These are phyloP conservation scores for Gallinago stenura DNA, from an alignment of 2,797 vertebrate species.

Conservation along the genomic window DNA sequence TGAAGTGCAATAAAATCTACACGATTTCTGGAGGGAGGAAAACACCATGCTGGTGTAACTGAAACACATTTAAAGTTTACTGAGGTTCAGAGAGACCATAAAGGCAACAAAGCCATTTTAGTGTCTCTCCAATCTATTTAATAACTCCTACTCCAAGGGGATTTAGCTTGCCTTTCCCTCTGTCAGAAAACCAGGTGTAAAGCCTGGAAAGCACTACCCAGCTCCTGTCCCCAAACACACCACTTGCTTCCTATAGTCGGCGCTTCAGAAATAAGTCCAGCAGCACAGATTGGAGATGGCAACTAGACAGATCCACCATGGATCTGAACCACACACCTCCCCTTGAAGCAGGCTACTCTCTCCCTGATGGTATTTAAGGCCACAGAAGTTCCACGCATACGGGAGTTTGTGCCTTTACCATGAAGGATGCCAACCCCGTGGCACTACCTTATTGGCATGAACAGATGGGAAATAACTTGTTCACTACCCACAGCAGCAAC, in stretches of 20 bases:
- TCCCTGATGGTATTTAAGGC: not conserved
- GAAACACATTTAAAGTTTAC: not conserved
- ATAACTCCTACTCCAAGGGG: not conserved
- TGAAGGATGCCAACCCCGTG: fast-evolving
- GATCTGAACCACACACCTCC: not conserved
- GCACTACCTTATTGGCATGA: not conserved
- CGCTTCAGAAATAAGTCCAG: no score
- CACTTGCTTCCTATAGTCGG: not conserved
- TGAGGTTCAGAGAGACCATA: not conserved
- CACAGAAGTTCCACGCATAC: not conserved
- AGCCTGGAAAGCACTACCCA: not conserved
- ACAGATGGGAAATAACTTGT: not conserved
- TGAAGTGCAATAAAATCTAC: not conserved
- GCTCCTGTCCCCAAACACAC: not conserved
- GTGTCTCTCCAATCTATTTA: not conserved
- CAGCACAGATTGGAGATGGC: not conserved
- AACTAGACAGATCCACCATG: not conserved
- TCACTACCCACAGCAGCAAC: not conserved
- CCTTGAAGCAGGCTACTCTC: not conserved
- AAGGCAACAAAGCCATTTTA: not conserved
- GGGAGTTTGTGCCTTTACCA: not conserved
- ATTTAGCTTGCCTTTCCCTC: not conserved
- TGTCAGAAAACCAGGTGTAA: not conserved
- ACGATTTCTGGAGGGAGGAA: not conserved
- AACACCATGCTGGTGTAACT: not conserved